Conservation (phyloP, 2,888 invertebrate species). For the Xanthostigma xanthostigma region DNA sequence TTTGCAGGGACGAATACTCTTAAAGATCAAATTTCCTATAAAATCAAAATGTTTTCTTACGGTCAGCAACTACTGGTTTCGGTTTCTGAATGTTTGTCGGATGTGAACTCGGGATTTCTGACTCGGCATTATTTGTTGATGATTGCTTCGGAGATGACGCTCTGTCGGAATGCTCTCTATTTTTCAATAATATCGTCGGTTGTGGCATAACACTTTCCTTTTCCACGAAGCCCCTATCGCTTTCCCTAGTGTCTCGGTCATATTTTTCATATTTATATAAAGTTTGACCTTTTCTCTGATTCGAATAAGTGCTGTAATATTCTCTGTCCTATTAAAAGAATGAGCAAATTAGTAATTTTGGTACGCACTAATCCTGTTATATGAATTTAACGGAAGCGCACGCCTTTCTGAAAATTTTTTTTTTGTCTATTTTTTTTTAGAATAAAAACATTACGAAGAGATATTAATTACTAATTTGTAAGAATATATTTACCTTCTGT, state of each 20-base stretch:
- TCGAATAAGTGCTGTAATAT: conserved; percentile 12
- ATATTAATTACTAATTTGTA: too few species aligned
- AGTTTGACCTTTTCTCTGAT: conserved; percentile 32
- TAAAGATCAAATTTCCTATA: background rate
- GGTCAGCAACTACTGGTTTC: background rate
- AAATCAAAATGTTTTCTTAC: background rate
- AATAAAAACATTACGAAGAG: too few species aligned
- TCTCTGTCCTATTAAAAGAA: too few species aligned
- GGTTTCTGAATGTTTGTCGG: conserved; percentile 16
- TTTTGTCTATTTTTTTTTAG: too few species aligned
- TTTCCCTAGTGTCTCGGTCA: conserved; percentile 12
- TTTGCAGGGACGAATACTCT: too few species aligned
- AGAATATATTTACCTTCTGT: conserved; percentile 20
- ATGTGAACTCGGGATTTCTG: conserved; percentile 28
- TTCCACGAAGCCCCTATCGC: conserved; percentile 17
- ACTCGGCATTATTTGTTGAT: conserved; percentile 21
- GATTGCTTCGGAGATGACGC: conserved; percentile 45
- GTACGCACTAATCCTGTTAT: too few species aligned
- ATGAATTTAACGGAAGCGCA: too few species aligned
- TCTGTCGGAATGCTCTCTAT: conserved; percentile 44
- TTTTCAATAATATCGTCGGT: conserved; percentile 54
- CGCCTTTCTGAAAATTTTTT: too few species aligned
- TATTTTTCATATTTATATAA: conserved; percentile 23
- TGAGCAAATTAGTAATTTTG: too few species aligned
- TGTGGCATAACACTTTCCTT: conserved; percentile 33